Evolutionary conservation across 2,113 vertebrate genomes (phyloP), one percentile per base, ranked within the genome.

Genomic region (Hiodon tergisus): DNA sequence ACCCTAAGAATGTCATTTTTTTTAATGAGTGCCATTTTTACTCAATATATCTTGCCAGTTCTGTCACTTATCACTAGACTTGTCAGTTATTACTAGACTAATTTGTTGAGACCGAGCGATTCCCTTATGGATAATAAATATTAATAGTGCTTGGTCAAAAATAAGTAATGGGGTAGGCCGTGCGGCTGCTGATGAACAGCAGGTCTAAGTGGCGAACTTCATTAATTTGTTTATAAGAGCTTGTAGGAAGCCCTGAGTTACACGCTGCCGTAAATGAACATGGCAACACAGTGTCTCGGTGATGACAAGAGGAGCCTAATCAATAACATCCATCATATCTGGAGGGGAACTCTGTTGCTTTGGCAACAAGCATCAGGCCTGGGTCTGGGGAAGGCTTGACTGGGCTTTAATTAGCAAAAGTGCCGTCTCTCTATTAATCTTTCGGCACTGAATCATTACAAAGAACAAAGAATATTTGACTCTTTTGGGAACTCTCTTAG

Each of bases 381-480:
- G n/a, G 11, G 17, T 14, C 11, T 63, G 69, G 66, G 61, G 53
- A 74, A 62, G 53, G 59, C 71, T 69, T 62, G 60, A 74, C 71
- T 69, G 55, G 54, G 55, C 55, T 67, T 73, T 75, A 73, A 74
- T 74, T 76, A 74, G 78, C 31, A 57, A 17, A 50, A 52, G 75
- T 61, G 65, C 67, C 57, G 60, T 57, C 70, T 61, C 31, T 72
- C 61, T 73, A 73, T 81, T 79, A 75, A 71, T 75, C 68, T 5
- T 57, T 77, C 62, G 71, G 67, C 47, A 47, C 70, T 74, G 66
- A 72, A 80, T 83, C 75, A 79, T 83, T 79, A 77, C 57, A 16
- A 31, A 78, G 78, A 80, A 83, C 80, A 82, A 83, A 83, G 77
- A 78, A 72, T n/a, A 14, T 14, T 13, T 65, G 65, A 62, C 73